Conservation (phyloP, 2,113 vertebrate genomes). For the Poecilia latipinna region DNA sequence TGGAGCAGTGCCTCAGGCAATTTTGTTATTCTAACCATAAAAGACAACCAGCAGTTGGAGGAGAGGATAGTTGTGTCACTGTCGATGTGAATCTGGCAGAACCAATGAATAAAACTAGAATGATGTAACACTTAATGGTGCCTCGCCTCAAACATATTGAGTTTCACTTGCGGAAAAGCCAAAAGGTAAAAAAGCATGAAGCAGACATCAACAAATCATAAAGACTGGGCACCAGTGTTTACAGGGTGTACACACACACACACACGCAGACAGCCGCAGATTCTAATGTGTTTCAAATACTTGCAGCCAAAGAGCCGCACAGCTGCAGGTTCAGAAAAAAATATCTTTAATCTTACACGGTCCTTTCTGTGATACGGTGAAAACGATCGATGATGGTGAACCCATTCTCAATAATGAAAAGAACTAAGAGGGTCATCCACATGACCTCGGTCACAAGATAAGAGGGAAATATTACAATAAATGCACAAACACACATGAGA, state of each 20-base stretch:
- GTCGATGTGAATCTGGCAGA: slow-evolving; percentile 53
- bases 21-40: slow-evolving; percentile 54
- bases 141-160: slow-evolving; percentile 30
- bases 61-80: slow-evolving; percentile 70
- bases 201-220: slow-evolving; percentile 17
- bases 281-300: neutral
- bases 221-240: slow-evolving; percentile 16
- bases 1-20: slow-evolving; percentile 30
- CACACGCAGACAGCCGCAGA: neutral
- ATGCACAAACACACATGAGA: neutral
- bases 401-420: too few relatives aligned
- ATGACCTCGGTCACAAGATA: neutral
- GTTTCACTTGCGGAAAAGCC: slow-evolving; percentile 12
- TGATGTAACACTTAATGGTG: slow-evolving; percentile 53
- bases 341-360: neutral
- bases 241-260: neutral
- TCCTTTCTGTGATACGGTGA: neutral
- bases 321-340: too few relatives aligned
- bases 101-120: slow-evolving; percentile 19
- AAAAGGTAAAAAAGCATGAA: slow-evolving; percentile 23
- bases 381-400: neutral
- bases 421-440: too few relatives aligned
- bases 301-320: neutral
- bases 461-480: neutral
- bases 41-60: slow-evolving; percentile 43